These are phyloP conservation scores for Paracanthobrama guichenoti DNA, from an alignment of 2,113 vertebrate species.

Conservation along the genomic window DNA sequence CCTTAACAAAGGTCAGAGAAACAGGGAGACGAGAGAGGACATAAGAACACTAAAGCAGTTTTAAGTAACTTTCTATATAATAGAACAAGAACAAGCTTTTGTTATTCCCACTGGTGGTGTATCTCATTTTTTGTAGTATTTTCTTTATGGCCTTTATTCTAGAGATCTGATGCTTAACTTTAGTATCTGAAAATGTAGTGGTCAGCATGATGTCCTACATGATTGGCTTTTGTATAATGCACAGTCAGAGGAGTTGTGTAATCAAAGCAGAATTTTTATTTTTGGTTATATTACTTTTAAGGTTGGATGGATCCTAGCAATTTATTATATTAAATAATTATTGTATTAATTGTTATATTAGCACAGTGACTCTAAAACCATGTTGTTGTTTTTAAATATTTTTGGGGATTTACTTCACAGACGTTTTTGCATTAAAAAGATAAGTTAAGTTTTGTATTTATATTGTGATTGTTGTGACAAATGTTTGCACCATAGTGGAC, in stretches of 20 bases:
- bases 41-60: conserved; percentile 11
- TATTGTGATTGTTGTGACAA: background rate
- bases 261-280: background rate
- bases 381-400: background rate
- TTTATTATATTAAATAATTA: background rate
- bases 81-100: background rate
- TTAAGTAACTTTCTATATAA: background rate
- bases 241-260: background rate
- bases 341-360: background rate
- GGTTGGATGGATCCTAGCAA: background rate
- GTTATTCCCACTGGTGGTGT: background rate
- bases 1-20: conserved; percentile 43
- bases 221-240: background rate
- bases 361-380: background rate
- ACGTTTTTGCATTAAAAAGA: background rate
- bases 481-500: background rate
- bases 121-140: conserved; percentile 1
- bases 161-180: background rate
- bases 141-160: conserved; percentile 13
- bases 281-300: background rate
- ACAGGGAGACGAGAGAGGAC: background rate
- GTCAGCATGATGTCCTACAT: background rate
- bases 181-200: conserved; percentile 11
- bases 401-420: background rate
- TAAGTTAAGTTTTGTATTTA: no score